Evolutionary conservation across 2,888 invertebrate species (phyloP).

Genomic region (Conchocele bisecta): DNA sequence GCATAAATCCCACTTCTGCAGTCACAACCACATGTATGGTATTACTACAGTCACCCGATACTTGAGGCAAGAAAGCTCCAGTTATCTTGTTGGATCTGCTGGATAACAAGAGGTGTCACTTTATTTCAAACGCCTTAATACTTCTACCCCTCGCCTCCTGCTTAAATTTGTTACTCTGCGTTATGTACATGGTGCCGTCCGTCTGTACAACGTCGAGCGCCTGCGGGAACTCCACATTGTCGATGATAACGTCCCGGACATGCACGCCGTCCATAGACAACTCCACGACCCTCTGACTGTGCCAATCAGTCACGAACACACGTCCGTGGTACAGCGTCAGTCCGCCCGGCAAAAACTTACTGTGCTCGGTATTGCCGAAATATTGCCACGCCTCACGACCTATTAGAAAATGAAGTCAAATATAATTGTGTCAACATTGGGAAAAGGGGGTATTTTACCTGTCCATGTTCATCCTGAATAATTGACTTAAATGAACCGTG

Average conservation of each 20-base stretch:
- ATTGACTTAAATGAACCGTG: no score
- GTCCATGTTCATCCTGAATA: no score
- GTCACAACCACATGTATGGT: no score
- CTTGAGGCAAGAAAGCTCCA: no score
- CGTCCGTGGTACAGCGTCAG: slow-evolving; percentile 32
- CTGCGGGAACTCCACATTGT: slow-evolving; percentile 49
- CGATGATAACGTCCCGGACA: slow-evolving; percentile 46
- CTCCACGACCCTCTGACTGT: slow-evolving; percentile 40
- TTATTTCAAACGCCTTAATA: slow-evolving; percentile 47
- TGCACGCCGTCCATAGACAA: slow-evolving; percentile 34
- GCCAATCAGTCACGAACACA: slow-evolving; percentile 52
- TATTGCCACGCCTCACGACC: slow-evolving; percentile 43
- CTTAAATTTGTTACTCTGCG: slow-evolving; percentile 50
- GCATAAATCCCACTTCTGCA: no score
- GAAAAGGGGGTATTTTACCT: no score
- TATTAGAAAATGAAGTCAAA: no score
- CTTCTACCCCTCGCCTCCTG: slow-evolving; percentile 49
- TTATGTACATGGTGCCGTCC: slow-evolving; percentile 28
- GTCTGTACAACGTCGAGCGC: slow-evolving; percentile 33
- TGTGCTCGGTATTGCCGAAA: slow-evolving; percentile 13
- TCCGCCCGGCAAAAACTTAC: slow-evolving; percentile 39
- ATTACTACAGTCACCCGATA: no score
- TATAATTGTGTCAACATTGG: no score
- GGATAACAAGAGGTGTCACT: slow-evolving; percentile 4
- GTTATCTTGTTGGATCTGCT: no score